phyloP scores from a whole-genome alignment of 2,797 vertebrate species.

The Oceanodroma leucorhoa region DNA sequence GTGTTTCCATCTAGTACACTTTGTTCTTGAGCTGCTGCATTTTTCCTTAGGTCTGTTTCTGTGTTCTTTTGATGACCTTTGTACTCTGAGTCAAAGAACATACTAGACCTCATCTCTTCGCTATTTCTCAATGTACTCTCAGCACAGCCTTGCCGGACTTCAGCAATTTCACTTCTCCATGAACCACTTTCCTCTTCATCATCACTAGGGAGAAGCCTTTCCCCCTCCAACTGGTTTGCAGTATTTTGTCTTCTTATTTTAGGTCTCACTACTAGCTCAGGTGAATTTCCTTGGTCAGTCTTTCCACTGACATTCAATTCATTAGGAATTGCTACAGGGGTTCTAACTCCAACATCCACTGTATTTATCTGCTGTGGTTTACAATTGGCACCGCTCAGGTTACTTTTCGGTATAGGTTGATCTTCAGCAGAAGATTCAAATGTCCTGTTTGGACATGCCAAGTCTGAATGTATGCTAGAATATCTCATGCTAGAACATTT shows the following conservation, averaged over 20 bases:
- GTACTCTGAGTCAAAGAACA: conserved; percentile 39
- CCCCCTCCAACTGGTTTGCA: conserved; percentile 58
- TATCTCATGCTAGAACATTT: background rate
- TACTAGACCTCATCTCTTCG: conserved; percentile 35
- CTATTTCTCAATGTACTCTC: conserved; percentile 44
- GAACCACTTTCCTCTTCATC: conserved; percentile 49
- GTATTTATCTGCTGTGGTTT: conserved; percentile 11
- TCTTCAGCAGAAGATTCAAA: conserved; percentile 36
- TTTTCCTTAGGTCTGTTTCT: conserved; percentile 13
- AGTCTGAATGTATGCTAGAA: conserved; percentile 6
- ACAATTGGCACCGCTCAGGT: background rate
- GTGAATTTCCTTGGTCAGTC: conserved; percentile 30
- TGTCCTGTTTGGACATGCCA: background rate
- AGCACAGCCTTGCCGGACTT: conserved; percentile 39
- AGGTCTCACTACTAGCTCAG: conserved; percentile 82
- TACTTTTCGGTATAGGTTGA: conserved; percentile 6
- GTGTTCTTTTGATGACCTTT: conserved; percentile 26
- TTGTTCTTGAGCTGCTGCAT: background rate
- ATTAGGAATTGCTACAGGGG: background rate
- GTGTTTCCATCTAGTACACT: background rate
- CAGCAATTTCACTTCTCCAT: conserved; percentile 37
- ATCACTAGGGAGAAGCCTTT: conserved; percentile 11
- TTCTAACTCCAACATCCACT: background rate
- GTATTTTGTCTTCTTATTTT: conserved; percentile 78
- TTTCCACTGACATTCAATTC: conserved; percentile 25